Base-by-base conservation (phyloP, 2,113 vertebrate species). In the Eptatretus burgeri region DNA sequence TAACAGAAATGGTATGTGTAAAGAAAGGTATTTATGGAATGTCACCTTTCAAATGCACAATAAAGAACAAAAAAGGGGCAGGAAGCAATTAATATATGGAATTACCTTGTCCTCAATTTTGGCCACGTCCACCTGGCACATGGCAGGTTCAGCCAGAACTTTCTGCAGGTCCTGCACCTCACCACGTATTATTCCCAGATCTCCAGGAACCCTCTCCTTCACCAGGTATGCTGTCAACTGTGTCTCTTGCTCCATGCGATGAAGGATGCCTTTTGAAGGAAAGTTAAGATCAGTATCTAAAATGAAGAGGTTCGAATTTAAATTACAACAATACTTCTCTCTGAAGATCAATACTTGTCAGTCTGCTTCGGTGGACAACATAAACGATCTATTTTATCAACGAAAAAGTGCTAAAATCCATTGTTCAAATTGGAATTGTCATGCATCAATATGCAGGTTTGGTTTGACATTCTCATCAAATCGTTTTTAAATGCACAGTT, bases 151-250 rank as follows among this genome's bases (percentile, higher is more conserved):
- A 60, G 79, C 75, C n/a, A 70, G 72, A 66, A 86, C 81, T 73
- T 84, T 87, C 66, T 93, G 82, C 68, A 95, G 75, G 72, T 79
- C 79, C 71, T 83, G 78, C 63, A 78, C 67, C 5, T 75, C 77
- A 10, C 72, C 77, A 67, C 79, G 80, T 73, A 81, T 82, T 8
- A 69, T 77, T 69, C 85, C 83, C 71, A 94, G 70, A 72, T 98
- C 89, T 70, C 78, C 80, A 17, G 87, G 86, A 53, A 87, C 74
- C 71, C 95, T 95, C 71, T 93, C 87, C 65, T 77, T 77, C 62
- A 80, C 80, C 73, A 98, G 81, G 68, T 93, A 95, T 17, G 81
- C 78, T 73, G 83, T 93, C 74, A 91, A 83, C 74, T 89, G 88
- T 63, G 84, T 82, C 74, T 95, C 89, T 68, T 88, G 86, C 68